These are phyloP conservation scores for Bradysia coprophila DNA, from an alignment of 1,140 invertebrate genomes.

Conservation along the genomic window DNA sequence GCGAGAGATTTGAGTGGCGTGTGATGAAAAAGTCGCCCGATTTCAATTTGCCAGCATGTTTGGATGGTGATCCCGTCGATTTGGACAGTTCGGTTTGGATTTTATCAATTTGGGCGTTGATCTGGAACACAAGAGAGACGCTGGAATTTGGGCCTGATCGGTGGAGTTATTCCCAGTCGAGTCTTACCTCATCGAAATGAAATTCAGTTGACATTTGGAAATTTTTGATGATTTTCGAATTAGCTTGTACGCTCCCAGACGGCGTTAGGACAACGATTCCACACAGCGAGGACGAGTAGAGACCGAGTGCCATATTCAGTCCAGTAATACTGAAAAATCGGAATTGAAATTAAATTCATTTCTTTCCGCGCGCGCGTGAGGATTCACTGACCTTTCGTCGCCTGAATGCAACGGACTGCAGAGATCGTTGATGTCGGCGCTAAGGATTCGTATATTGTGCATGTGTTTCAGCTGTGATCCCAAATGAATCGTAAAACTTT, in stretches of 20 bases:
- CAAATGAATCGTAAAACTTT: slow-evolving; percentile 94
- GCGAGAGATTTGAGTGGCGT: slow-evolving; percentile 85
- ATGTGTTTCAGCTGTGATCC: slow-evolving; percentile 97
- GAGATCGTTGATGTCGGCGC: slow-evolving; percentile 70
- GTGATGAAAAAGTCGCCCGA: slow-evolving; percentile 90
- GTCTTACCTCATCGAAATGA: slow-evolving; percentile 19
- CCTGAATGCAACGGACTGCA: slow-evolving; percentile 36
- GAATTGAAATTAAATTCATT: neutral
- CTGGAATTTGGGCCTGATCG: no score
- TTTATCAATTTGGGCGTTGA: slow-evolving; percentile 70
- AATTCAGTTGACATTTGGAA: slow-evolving; percentile 23
- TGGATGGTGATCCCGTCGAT: slow-evolving; percentile 7
- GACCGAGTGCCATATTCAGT: slow-evolving; percentile 78
- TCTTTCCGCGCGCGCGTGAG: no score
- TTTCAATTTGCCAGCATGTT: slow-evolving; percentile 25
- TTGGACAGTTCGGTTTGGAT: slow-evolving; percentile 27
- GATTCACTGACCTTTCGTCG: slow-evolving; percentile 29
- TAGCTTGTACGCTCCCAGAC: slow-evolving; percentile 27
- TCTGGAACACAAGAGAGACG: slow-evolving; percentile 75
- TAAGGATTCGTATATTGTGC: slow-evolving; percentile 87
- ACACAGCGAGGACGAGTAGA: slow-evolving; percentile 83
- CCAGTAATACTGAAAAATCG: slow-evolving; percentile 12
- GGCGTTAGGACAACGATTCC: slow-evolving; percentile 74
- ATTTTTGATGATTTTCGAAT: slow-evolving; percentile 20
- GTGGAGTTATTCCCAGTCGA: no score